phyloP scores from a whole-genome alignment of 2,888 invertebrate genomes.

The Anthophora plumipes region DNA sequence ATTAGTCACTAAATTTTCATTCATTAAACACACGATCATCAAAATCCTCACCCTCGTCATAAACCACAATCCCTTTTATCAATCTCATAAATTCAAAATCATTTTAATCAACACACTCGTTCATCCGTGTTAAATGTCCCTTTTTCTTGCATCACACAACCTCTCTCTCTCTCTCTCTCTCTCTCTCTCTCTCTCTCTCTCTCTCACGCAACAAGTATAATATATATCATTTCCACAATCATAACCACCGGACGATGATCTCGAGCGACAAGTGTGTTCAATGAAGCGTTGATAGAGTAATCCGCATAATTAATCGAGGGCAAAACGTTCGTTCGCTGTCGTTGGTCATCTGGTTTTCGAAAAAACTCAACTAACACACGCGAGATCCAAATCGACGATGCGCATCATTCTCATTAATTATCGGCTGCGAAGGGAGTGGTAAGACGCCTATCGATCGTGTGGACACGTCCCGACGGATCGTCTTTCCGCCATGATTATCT shows the following conservation, averaged over 20 bases:
- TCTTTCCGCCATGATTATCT: constrained; percentile 21
- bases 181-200: not conserved
- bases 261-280: constrained; percentile 24
- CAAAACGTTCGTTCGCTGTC: not conserved
- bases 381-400: constrained; percentile 31
- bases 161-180: not conserved
- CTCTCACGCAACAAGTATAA: not conserved
- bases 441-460: constrained; percentile 64
- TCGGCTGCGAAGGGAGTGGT: constrained; percentile 44
- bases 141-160: not conserved
- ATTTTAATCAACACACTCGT: constrained; percentile 13
- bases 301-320: constrained; percentile 43
- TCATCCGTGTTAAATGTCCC: no score
- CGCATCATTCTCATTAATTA: constrained; percentile 56
- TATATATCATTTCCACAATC: not conserved
- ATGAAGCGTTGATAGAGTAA: constrained; percentile 8
- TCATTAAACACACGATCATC: not conserved
- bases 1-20: not conserved
- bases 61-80: not conserved
- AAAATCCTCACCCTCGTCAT: not conserved
- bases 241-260: not conserved
- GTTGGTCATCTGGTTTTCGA: constrained; percentile 6
- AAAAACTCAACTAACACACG: not conserved
- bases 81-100: not conserved
- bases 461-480: constrained; percentile 15